Evolutionary conservation across 2,888 invertebrate species (phyloP).

Genomic region (Sycophila texana): DNA sequence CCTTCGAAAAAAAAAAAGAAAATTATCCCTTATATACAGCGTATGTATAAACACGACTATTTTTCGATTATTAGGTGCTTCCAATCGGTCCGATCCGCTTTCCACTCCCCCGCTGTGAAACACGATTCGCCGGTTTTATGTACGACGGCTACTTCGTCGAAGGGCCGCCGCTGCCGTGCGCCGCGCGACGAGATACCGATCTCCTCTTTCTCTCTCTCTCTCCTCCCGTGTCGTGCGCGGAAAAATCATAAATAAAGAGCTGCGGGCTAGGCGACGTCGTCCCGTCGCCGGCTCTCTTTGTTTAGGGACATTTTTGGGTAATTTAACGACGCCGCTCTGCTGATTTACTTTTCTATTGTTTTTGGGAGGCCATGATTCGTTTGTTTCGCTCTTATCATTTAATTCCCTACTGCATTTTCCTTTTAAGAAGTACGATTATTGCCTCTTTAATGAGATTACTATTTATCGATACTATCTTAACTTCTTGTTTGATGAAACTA

Average conservation of each 20-base stretch:
- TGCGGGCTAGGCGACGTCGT: not conserved
- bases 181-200: constrained; percentile 10
- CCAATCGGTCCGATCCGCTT: constrained; percentile 41
- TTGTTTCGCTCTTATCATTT: too few species aligned
- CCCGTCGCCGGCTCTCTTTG: not conserved
- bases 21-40: not conserved
- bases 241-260: constrained; percentile 33
- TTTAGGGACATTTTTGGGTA: not conserved
- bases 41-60: constrained; percentile 5
- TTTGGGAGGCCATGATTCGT: too few species aligned
- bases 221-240: not conserved
- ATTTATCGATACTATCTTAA: too few species aligned
- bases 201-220: too few species aligned
- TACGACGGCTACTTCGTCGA: constrained; percentile 33
- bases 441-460: too few species aligned
- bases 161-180: not conserved
- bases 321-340: too few species aligned
- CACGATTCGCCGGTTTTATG: constrained; percentile 26
- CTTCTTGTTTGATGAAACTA: too few species aligned
- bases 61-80: constrained; percentile 42
- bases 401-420: too few species aligned
- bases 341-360: too few species aligned
- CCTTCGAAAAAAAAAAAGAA: not conserved
- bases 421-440: too few species aligned
- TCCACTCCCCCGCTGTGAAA: constrained; percentile 50